Evolutionary conservation across 2,888 invertebrate genomes (phyloP).

Genomic region (Coenonympha arcania): DNA sequence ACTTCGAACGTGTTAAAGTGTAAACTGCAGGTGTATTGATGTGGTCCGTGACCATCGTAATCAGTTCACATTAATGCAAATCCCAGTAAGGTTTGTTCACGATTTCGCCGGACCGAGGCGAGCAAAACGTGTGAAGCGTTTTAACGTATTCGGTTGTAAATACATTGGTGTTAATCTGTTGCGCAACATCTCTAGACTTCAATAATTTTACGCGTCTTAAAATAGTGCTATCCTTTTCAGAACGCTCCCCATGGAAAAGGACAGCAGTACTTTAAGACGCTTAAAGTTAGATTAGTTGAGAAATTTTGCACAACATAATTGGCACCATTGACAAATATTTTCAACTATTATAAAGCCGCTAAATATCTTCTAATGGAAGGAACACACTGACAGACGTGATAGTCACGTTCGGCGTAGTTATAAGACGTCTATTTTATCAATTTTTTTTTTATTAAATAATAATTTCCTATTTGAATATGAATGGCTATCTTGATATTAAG

Average conservation of each 20-base stretch:
- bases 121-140: slow-evolving; percentile 39
- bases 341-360: slow-evolving; percentile 34
- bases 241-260: too few relatives aligned
- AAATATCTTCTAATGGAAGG: slow-evolving; percentile 25
- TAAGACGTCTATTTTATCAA: neutral
- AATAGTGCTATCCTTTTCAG: too few relatives aligned
- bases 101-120: slow-evolving; percentile 41
- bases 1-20: too few relatives aligned
- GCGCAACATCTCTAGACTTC: too few relatives aligned
- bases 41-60: neutral
- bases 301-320: too few relatives aligned
- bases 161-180: too few relatives aligned
- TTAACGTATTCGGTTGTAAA: slow-evolving; percentile 32
- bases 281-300: too few relatives aligned
- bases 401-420: slow-evolving; percentile 17
- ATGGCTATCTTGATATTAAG: too few relatives aligned
- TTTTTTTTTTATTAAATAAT: too few relatives aligned
- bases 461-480: too few relatives aligned
- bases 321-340: slow-evolving; percentile 33
- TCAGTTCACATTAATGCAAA: neutral
- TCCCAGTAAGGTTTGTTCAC: slow-evolving; percentile 32
- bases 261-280: too few relatives aligned
- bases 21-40: neutral
- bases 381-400: slow-evolving; percentile 9
- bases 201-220: too few relatives aligned